Base-by-base conservation (phyloP, 2,797 vertebrate genomes). In the Adelosebastes latens region DNA sequence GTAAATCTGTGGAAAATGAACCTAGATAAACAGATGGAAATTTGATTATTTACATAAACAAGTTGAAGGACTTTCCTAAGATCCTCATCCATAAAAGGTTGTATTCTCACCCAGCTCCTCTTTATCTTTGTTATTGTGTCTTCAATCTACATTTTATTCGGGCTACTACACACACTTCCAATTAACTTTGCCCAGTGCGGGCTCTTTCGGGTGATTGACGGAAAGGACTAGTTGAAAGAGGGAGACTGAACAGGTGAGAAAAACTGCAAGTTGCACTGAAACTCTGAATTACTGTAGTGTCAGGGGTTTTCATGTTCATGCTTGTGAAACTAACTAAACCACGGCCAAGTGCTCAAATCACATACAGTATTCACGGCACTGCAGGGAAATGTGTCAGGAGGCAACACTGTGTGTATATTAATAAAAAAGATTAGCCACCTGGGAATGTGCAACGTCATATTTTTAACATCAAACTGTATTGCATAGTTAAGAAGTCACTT, bases 91-190 rank as follows among this genome's bases (percentile, higher is more conserved):
- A 27, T 63, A 24, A 58, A 58, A 34, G 8, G 34, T 70, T 62
- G 63, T 31, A 36, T 75, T 73, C 55, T 68, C 75, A 70, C 6
- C 42, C 42, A 61, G 8, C 36, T 52, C 36, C 27, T 68, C 62
- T 84, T 84, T 74, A 59, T 86, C 79, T 79, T 80, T 81, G 62
- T 77, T 84, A 84, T 59, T 53, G 58, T 64, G 67, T 83, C 86
- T 83, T 87, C 68, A 80, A 71, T 87, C 83, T 84, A 64, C 82
- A 80, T 87, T 89, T 83, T 88, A 77, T 80, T 62, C 24, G 24
- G 60, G 60, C 67, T 67, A 74, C 74, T 77, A 74, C 86, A 82
- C 88, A 82, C 79, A 53, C 34, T 80, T 82, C 67, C 79, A 89
- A 84, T 89, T 91, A 90, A 72, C 65, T 73, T 67, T 74, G 46